Evolutionary conservation across 2,888 invertebrate species (phyloP), one percentile per base, ranked within the genome.

Genomic region (Andrena fulva): DNA sequence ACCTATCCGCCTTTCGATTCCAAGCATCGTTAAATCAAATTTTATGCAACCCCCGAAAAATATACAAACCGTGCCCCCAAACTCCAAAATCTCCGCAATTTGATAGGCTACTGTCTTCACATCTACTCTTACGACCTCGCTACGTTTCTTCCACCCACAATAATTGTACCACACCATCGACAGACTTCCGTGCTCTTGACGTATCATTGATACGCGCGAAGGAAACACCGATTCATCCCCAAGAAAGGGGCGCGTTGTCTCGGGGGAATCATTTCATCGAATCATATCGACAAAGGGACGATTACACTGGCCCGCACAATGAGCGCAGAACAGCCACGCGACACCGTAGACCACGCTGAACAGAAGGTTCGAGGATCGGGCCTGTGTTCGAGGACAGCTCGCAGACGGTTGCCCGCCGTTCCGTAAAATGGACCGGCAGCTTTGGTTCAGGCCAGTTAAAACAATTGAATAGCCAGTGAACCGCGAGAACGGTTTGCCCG

Each of bases 201-300:
- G 29, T 29, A 35, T 64, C 70, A n/a, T 27, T 62, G 59, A 59
- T 24, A 29, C 27, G n/a, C 16, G 2, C 56, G 16, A 56, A 67
- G 42, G 66, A 42, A 66, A 67, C 10, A 2, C 54, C 29, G 73
- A 67, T 73, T 56, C 68, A 16, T 33, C 33, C 59, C 24, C 7
- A 50, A 59, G 62, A 75, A 56, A 68, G 59, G 24, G 42, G 24
- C 56, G 56, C 35, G 27, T 52, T 35, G n/a, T 42, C 42, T 12
- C 60, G 33, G 20, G 52, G 62, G 35, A 62, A 69, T 75, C 69
- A 52, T 71, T 77, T 31, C 50, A 29, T 48, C 72, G 72, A 77
- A 48, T 66, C 48, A 33, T 12, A 3, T 27, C 48, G 29, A 63
- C 27, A 69, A 82, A 82, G 42, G 70, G 52, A n/a, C 69, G 75